Base-by-base conservation (phyloP, 2,888 invertebrate genomes). In the Ethmia dodecea region DNA sequence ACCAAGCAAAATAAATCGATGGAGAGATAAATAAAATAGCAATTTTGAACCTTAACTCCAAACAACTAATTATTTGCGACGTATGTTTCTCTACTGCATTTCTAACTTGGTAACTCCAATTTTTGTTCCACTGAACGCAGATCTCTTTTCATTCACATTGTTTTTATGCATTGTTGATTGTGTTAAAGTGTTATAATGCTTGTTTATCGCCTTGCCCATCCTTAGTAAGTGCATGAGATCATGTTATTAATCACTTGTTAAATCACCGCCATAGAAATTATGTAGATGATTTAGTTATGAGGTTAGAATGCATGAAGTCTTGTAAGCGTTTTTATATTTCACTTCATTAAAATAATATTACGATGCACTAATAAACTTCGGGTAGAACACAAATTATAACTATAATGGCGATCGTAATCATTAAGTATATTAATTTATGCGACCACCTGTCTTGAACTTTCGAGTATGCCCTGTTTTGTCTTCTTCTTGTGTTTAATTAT, bases 71-170 rank as follows among this genome's bases (percentile, higher is more conserved):
- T 15, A 20, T 12, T 22, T 22, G 8, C 3, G 1, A 22, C 8
- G 22, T 41, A 38, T 39, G 38, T 47, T 44, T 37, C 31, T 34
- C 32, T 37, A 43, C 43, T 9, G 43, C 45, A 41, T 37, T 49
- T 49, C 44, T 45, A 47, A 45, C 34, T 45, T 49, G 39, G 44
- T 42, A 31, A 28, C 45, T 43, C 32, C 41, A 38, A 46, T 48
- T 50, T 51, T 49, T 57, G 50, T 60, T 61, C 52, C 51, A 52
- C 52, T 63, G 57, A 67, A 71, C 79, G 80, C 81, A 81, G 78
- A 81, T 80, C 78, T 72, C 70, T 71, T 65, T 69, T 63, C 66
- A 67, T 71, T 76, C 76, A 74, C 70, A 67, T 70, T 59, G 58
- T 58, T 63, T 58, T 52, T 22, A 35, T 55, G 55, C 53, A 57